These are phyloP conservation scores for Acyrthosiphon pisum DNA, from an alignment of 1,140 invertebrate species.

Conservation along the genomic window DNA sequence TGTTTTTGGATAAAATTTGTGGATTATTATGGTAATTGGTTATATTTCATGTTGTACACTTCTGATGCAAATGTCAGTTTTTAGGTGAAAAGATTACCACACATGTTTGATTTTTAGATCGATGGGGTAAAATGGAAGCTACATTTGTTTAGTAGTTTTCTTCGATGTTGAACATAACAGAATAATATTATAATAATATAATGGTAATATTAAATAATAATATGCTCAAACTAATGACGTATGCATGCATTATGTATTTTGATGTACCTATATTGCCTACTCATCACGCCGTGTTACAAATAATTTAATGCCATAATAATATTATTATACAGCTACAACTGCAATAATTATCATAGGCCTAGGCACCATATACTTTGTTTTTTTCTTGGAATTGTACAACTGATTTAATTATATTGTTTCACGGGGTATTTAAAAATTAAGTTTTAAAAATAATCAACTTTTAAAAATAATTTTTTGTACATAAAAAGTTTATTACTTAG, in stretches of 20 bases:
- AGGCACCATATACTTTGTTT: neutral
- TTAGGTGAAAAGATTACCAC: neutral
- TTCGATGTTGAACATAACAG: neutral
- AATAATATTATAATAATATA: no score
- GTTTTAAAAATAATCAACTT: no score
- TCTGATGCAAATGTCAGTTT: neutral
- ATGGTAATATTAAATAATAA: no score
- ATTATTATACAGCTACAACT: no score
- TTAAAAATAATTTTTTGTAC: no score
- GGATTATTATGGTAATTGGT: neutral
- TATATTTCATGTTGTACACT: neutral
- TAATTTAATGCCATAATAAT: neutral
- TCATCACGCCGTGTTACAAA: neutral
- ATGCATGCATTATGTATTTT: neutral
- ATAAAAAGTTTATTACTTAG: no score
- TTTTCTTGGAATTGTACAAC: neutral
- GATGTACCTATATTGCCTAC: neutral
- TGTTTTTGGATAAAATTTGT: neutral
- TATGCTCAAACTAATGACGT: no score
- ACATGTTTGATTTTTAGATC: neutral
- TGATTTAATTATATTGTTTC: neutral
- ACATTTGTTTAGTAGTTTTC: neutral
- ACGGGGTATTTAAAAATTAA: no score
- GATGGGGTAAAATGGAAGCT: no score
- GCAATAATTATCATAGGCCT: neutral